Evolutionary conservation across 2,797 vertebrate species (phyloP), one percentile per base, ranked within the genome.

Genomic region (Argentina silus): DNA sequence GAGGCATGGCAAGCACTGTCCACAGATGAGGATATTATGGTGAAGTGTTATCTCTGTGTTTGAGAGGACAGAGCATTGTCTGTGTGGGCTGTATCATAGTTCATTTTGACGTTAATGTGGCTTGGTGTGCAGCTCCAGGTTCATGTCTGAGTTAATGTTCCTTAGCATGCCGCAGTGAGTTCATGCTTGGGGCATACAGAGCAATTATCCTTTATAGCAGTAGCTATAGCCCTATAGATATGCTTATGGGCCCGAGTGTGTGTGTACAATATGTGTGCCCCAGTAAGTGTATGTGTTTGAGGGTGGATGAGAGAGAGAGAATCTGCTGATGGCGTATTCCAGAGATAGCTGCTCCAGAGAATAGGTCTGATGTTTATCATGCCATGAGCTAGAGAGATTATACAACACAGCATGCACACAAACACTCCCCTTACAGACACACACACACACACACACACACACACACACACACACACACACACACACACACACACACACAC

Each of bases 141-240:
- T 83, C n/a, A 0, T 23, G 69, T 61, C 1, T 10, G 45, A 76
- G 59, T 62, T 45, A 76, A 81, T 55, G 63, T 67, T 80, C 64
- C 62, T 73, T 67, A n/a, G 61, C 43, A 59, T 55, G 76, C 51
- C 59, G 78, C 63, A 83, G 68, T 79, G 81, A 81, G 86, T 81
- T 89, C 83, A 90, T 21, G 70, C 69, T 62, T 60, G 47, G 79
- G 84, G 57, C 83, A 84, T 21, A 66, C 44, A 51, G 64, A 78
- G 70, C 73, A 83, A 84, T 88, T 82, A 88, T 82, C 71, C 56
- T 77, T 84, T 72, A 84, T 80, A 72, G 74, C 2, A 2, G 23
- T 75, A 77, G 79, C 70, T 61, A 74, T 79, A 72, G 81, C 69
- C 66, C 67, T 57, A 66, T 72, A 78, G 80, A 86, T 77, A 67